A percentile compares a stretch with the other conserved stretches of the same genome.
Conservation (phyloP, 1,140 invertebrate genomes). For the Asbolus verrucosus region DNA sequence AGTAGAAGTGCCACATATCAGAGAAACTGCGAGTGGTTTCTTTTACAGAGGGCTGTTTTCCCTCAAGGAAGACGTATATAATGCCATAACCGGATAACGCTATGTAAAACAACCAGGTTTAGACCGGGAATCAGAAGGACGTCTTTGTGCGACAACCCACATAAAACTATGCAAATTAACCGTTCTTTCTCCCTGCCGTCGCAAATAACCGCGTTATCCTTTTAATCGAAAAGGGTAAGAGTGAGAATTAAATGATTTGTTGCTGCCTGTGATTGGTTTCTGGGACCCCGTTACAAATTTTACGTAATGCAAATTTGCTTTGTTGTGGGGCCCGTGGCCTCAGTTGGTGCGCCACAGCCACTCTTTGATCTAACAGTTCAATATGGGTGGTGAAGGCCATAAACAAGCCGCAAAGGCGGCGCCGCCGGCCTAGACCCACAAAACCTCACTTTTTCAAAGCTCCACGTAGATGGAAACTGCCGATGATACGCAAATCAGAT, state of each 20-base stretch:
- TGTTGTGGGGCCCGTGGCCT: slow-evolving; percentile 3
- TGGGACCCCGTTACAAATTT: background rate
- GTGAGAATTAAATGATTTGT: background rate
- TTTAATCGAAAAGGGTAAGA: background rate
- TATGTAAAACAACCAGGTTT: slow-evolving; percentile 10
- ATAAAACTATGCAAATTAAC: slow-evolving; percentile 4
- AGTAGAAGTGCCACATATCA: slow-evolving; percentile 4
- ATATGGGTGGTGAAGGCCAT: slow-evolving; percentile 9
- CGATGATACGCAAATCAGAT: slow-evolving; percentile 7
- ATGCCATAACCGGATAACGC: slow-evolving; percentile 7
- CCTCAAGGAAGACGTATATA: slow-evolving; percentile 10
- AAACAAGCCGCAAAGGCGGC: slow-evolving; percentile 15
- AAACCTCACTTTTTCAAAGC: slow-evolving; percentile 22
- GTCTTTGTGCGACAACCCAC: slow-evolving; percentile 7
- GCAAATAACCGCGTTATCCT: background rate
- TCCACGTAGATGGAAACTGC: too few relatives aligned
- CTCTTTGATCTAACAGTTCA: slow-evolving; percentile 31
- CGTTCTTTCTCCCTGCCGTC: background rate
- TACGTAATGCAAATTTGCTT: slow-evolving; percentile 33
- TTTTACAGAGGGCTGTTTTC: background rate
- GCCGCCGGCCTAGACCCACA: slow-evolving; percentile 5
- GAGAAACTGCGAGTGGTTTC: background rate
- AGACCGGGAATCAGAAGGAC: background rate
- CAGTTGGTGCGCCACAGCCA: background rate
- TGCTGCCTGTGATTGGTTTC: slow-evolving; percentile 8